Percentiles rank a stretch among this genome's conserved stretches.
These are phyloP conservation scores for Microvelia longipes DNA, from an alignment of 1,140 invertebrate genomes.

Conservation along the genomic window DNA sequence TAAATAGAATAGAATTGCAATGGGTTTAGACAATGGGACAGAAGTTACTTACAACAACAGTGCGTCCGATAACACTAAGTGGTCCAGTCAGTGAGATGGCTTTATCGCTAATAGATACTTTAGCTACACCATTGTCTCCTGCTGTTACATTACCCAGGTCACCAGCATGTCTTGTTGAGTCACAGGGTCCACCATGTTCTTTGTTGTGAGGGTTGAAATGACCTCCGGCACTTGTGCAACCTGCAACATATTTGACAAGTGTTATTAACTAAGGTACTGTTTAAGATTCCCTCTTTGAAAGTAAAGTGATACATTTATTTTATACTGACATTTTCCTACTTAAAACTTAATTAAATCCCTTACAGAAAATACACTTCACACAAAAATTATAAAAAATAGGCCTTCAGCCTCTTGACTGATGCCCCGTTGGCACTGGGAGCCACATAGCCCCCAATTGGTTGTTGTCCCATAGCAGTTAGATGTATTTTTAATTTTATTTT, in stretches of 20 bases:
- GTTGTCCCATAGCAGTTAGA: no score
- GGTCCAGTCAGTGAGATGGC: slow-evolving; percentile 56
- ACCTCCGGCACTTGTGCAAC: slow-evolving; percentile 84
- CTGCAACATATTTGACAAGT: slow-evolving; percentile 33
- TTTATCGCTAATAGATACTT: slow-evolving; percentile 56
- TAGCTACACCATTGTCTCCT: slow-evolving; percentile 50
- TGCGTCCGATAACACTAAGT: slow-evolving; percentile 72
- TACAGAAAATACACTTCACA: no score
- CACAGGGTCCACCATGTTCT: slow-evolving; percentile 71
- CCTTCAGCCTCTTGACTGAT: no score
- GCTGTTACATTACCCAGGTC: slow-evolving; percentile 84
- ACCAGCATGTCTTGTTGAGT: slow-evolving; percentile 64
- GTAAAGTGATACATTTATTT: background rate
- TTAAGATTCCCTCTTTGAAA: background rate
- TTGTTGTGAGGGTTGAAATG: slow-evolving; percentile 85
- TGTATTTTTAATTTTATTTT: no score
- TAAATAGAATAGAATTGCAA: no score
- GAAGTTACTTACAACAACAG: slow-evolving; percentile 51
- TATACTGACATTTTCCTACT: background rate
- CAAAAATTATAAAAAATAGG: no score
- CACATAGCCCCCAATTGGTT: no score
- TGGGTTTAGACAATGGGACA: no score
- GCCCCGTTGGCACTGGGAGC: no score
- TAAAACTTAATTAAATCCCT: background rate
- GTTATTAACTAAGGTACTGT: background rate